Base-by-base conservation (phyloP, 2,113 vertebrate species). In the Zosterops borbonicus region DNA sequence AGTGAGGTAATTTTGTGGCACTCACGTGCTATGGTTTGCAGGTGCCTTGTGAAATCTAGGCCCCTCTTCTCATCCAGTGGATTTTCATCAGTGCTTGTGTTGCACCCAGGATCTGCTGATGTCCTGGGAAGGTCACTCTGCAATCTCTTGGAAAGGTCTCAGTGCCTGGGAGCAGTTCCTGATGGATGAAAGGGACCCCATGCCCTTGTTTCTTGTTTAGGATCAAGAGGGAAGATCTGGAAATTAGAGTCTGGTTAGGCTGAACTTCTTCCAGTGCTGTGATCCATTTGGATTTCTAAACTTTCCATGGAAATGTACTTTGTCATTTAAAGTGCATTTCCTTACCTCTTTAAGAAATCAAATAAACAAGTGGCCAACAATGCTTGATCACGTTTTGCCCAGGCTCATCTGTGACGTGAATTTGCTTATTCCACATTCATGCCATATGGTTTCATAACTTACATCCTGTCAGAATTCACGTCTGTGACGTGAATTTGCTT, bases 281-380 rank as follows among this genome's bases (percentile, higher is more conserved):
- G 12, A 6, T 70, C 46, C 4, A 12, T 70, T 60, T 50, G 25
- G 21, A 44, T 83, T 83, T 62, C 37, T 62, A 16, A 37, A 12
- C 14, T 31, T 62, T 37, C 5, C 47, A 2, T 44, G 56, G 18
- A 21, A 71, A 31, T 0, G 0, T 52, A 11, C 13, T 52, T 16
- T 31, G 16, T 14, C 10, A 31, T 44, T 62, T 53, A 10, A 35
- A 44, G 12, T 37, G 3, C 37, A 21, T 68, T 81, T 47, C 17
- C 39, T 39, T 12, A 58, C n/a, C 22, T 37, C 39, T 16, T 71
- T 31, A 16, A 62, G 8, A 44, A 71, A 37, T 25, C 14, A 62
- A 62, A 53, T 21, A 29, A 35, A 24, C 33, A 37, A 25, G 8
- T 5, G 25, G 31, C 27, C 10, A 62, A 17, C 3, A 4, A 25